Percentiles rank a stretch among this genome's conserved stretches.
Evolutionary conservation across 2,797 vertebrate genomes (phyloP).

Genomic region (Mycteria americana): DNA sequence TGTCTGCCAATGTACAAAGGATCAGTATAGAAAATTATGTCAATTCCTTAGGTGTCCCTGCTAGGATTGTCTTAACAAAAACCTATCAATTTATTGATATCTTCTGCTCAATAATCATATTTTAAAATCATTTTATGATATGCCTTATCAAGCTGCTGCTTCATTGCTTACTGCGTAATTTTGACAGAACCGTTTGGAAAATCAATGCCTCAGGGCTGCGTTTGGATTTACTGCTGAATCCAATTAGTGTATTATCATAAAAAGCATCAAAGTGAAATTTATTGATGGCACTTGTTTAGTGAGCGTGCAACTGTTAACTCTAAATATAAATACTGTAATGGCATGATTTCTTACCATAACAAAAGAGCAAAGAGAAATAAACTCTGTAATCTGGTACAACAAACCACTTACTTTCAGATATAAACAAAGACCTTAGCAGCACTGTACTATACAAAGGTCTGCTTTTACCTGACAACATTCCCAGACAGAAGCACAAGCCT

Average conservation of each 20-base stretch:
- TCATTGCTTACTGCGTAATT: constrained; percentile 71
- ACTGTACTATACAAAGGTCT: not conserved
- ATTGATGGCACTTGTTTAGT: constrained; percentile 70
- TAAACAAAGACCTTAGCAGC: not conserved
- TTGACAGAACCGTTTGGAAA: constrained; percentile 66
- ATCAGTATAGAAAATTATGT: not conserved
- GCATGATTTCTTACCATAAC: constrained; percentile 37
- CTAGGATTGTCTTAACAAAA: constrained; percentile 31
- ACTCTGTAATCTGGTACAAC: constrained; percentile 3
- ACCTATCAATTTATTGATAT: constrained; percentile 5
- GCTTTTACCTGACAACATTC: not conserved
- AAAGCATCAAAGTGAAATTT: constrained; percentile 75
- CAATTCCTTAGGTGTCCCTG: not conserved
- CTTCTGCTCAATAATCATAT: constrained; percentile 56
- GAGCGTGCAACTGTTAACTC: constrained; percentile 61
- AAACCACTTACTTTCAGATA: constrained; percentile 13
- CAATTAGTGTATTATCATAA: constrained; percentile 75
- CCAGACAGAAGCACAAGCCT: not conserved
- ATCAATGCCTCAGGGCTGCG: constrained; percentile 68
- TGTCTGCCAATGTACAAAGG: not conserved
- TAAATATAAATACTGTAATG: constrained; percentile 74
- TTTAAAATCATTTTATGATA: constrained; percentile 54
- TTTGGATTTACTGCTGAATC: constrained; percentile 75
- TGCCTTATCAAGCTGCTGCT: constrained; percentile 59
- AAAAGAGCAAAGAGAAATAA: constrained; percentile 48